Base-by-base conservation (phyloP, 2,888 invertebrate genomes). In the Maniola hyperantus region DNA sequence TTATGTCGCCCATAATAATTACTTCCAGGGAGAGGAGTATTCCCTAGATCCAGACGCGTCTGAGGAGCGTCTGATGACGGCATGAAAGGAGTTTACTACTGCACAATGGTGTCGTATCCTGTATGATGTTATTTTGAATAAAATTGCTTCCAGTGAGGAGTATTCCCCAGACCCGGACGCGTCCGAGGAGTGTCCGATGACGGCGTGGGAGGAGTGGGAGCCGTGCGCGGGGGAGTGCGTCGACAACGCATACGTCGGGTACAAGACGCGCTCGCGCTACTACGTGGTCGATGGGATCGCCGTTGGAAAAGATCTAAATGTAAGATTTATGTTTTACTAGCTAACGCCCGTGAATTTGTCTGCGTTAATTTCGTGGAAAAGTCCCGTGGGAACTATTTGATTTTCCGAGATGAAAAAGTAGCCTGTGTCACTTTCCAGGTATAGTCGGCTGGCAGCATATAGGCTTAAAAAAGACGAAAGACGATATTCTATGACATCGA, bases 61-160 rank as follows among this genome's bases (percentile, higher is more conserved):
- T 6, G 71, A 78, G 1, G 74, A 81, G 0, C 91, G 91, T 63
- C 85, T 85, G 1, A 80, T 89, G 80, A 83, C 86, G 0, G 71
- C 77, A 0, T 91, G 91, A 91, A 84, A 83, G 5, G 84, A 86
- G 0, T 90, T n/a, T n/a, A n/a, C n/a, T n/a, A n/a, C n/a, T n/a
- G n/a, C n/a, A n/a, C n/a, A n/a, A n/a, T n/a, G n/a, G n/a, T n/a
- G n/a, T n/a, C n/a, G n/a, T n/a, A n/a, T n/a, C n/a, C n/a, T n/a
- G n/a, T n/a, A n/a, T n/a, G n/a, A n/a, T n/a, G n/a, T n/a, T n/a
- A n/a, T n/a, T n/a, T n/a, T n/a, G n/a, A n/a, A n/a, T n/a, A n/a
- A n/a, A n/a, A 39, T 39, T 39, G 10, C 15, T 51, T 70, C 4
- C 61, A 87, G 85, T 64, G 85, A 83, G 70, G 78, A 78, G 36